phyloP scores from a whole-genome alignment of 2,113 vertebrate genomes.

The Sinosuthora webbiana region DNA sequence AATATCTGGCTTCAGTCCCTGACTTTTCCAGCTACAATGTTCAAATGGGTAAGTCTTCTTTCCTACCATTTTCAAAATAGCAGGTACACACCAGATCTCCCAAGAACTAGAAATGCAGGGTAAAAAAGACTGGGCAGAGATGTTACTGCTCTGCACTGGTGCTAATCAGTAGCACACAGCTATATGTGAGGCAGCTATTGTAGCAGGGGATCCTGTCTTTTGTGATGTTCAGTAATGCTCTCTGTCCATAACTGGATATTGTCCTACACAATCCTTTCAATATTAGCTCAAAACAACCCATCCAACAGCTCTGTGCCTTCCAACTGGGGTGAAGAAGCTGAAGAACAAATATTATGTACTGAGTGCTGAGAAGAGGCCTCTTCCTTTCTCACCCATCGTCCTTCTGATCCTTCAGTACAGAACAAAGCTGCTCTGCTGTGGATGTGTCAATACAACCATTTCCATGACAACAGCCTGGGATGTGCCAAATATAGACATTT shows the following conservation, averaged over 20 bases:
- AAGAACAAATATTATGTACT: not conserved
- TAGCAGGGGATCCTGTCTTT: not conserved
- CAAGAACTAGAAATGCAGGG: not conserved
- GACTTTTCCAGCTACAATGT: not conserved
- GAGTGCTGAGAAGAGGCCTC: not conserved
- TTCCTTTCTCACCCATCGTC: not conserved
- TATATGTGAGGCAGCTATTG: not conserved
- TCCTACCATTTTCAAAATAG: not conserved
- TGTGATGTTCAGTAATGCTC: not conserved
- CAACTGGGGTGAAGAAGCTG: not conserved
- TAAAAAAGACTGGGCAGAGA: not conserved
- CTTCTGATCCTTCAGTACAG: not conserved
- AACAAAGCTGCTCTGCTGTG: conserved; percentile 33
- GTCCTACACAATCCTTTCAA: not conserved
- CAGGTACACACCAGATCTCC: not conserved
- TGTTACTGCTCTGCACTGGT: not conserved
- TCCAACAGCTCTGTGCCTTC: not conserved
- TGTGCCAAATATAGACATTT: conserved; percentile 57
- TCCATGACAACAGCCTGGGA: conserved; percentile 64
- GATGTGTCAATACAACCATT: conserved; percentile 60
- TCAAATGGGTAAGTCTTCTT: not conserved
- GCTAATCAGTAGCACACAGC: not conserved
- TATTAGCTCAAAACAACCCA: not conserved
- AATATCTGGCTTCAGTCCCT: not conserved
- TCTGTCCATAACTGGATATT: not conserved